Evolutionary conservation across 1,140 invertebrate species (phyloP), one percentile per base, ranked within the genome.

Genomic region (Sitobion miscanthi): DNA sequence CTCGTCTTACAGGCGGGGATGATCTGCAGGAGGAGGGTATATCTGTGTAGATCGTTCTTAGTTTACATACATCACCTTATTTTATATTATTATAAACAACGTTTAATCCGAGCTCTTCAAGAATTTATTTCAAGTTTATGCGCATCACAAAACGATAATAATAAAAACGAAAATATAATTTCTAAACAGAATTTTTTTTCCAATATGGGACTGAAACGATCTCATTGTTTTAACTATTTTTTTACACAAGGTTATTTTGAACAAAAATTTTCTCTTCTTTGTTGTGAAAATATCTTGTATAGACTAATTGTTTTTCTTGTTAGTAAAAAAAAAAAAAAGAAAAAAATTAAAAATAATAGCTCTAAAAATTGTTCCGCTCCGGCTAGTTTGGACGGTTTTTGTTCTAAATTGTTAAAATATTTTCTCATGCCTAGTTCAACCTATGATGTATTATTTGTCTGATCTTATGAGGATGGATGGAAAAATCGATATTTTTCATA

Each of bases 141-240:
- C 35, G 49, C 88, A 89, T 89, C 88, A 89, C 52, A 57, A 57
- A 57, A 57, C 23, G 9, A 54, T 23, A 57, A 54, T 89, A 38
- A 25, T 54, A 89, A 21, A 87, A 87, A 87, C 45, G 85, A 89
- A 57, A 89, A 25, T 38, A 62, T 52, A 14, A 57, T 90, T 38
- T 89, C 23, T 89, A 20, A 47, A 49, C 86, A 49, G 86, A 49
- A 87, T 90, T 93, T 93, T 92, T 92, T 93, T 86, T 91, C 1
- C 82, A 86, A 85, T 86, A 92, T 93, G 91, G 91, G 91, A 93
- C 91, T 93, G 91, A 93, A 93, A 86, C 82, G 91, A 93, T 93
- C 91, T 93, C 91, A 93, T 93, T 93, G 91, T 93, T 93, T 92
- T 93, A 93, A 93, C 91, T 93, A 85, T 93, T 93, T 93, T 92